phyloP scores from a whole-genome alignment of 2,113 vertebrate genomes.

The Tragelaphus scriptus region DNA sequence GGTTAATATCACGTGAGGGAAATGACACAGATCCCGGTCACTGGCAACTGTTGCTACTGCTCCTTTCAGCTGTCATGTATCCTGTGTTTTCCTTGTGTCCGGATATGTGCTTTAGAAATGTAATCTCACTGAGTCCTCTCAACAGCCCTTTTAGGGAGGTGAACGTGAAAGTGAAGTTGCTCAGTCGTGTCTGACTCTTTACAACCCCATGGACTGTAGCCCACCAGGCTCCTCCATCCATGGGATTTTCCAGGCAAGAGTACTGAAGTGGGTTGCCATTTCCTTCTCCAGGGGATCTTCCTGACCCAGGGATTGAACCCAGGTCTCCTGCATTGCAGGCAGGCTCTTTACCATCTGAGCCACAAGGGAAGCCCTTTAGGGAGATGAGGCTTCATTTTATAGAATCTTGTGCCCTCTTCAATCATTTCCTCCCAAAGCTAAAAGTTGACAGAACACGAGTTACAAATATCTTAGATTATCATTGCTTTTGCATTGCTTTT shows the following conservation, averaged over 20 bases:
- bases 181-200: background rate
- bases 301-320: background rate
- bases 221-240: background rate
- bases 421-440: background rate
- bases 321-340: background rate
- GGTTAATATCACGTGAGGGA: background rate
- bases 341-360: background rate
- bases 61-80: background rate
- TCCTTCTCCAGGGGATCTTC: background rate
- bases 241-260: background rate
- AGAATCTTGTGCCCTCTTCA: background rate
- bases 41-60: background rate
- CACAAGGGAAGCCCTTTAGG: background rate
- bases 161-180: background rate
- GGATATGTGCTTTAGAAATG: background rate
- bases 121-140: background rate
- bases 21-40: background rate
- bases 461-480: background rate
- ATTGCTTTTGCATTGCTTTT: background rate
- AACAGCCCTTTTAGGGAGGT: background rate
- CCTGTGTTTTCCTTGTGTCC: background rate
- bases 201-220: background rate
- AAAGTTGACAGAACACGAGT: background rate
- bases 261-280: background rate
- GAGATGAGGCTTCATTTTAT: background rate